phyloP scores from a whole-genome alignment of 2,797 vertebrate species.

The Enteromius trimaculatus region DNA sequence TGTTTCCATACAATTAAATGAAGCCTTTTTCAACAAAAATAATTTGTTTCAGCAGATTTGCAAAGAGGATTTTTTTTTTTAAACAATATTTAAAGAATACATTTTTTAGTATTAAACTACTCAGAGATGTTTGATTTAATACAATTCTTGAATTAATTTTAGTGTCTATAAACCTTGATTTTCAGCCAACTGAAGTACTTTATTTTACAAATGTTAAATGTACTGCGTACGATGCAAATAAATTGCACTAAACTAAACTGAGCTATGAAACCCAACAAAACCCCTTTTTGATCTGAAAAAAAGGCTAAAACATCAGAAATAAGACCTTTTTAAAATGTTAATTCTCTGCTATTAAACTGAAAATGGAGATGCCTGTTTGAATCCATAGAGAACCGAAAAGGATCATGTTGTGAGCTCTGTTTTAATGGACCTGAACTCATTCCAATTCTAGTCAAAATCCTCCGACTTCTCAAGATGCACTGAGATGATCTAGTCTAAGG shows the following conservation, averaged over 20 bases:
- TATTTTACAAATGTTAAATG: not conserved
- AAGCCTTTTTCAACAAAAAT: not conserved
- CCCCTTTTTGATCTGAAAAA: not conserved
- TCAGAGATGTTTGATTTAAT: no score
- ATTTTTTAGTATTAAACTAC: not conserved
- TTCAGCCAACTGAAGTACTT: not conserved
- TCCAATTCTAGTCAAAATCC: slow-evolving; percentile 79
- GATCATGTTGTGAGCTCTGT: not conserved
- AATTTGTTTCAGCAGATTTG: not conserved
- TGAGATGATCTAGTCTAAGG: slow-evolving; percentile 57
- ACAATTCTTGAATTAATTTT: not conserved
- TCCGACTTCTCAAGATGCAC: slow-evolving; percentile 57
- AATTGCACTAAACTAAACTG: not conserved
- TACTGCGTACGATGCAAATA: not conserved
- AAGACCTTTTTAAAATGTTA: not conserved
- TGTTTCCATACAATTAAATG: not conserved
- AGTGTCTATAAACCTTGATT: not conserved
- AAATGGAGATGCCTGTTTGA: slow-evolving; percentile 1
- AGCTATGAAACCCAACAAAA: not conserved
- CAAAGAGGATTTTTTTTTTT: not conserved
- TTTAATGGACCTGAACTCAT: slow-evolving; percentile 72
- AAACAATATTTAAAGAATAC: not conserved
- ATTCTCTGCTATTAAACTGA: slow-evolving; percentile 3
- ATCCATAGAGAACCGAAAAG: not conserved
- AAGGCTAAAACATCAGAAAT: not conserved